These are phyloP conservation scores for Charaxes varanes DNA, from an alignment of 1,140 invertebrate genomes.

Conservation along the genomic window DNA sequence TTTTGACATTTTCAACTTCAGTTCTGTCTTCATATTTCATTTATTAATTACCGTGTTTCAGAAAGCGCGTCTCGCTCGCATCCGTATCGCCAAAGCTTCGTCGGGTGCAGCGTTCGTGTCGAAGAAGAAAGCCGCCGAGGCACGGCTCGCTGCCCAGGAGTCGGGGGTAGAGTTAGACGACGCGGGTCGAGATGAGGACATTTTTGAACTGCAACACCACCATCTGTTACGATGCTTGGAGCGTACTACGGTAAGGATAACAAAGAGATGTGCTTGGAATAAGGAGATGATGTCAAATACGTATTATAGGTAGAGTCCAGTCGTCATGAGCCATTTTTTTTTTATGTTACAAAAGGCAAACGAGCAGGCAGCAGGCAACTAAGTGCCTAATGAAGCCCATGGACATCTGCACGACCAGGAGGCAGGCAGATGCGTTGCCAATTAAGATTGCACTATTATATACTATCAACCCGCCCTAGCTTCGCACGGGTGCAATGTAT, in stretches of 20 bases:
- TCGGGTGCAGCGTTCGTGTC: constrained; percentile 98
- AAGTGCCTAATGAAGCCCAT: no score
- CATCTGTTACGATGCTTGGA: constrained; percentile 98
- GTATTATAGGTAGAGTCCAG: no score
- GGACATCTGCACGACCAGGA: no score
- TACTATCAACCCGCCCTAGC: no score
- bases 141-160: constrained; percentile 92
- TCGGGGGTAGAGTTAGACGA: constrained; percentile 92
- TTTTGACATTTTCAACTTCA: background rate
- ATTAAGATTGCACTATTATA: no score
- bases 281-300: no score
- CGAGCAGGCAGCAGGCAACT: no score
- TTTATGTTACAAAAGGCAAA: no score
- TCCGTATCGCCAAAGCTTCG: constrained; percentile 98
- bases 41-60: constrained; percentile 77
- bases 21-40: background rate
- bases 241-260: constrained; percentile 92
- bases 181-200: constrained; percentile 93
- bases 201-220: constrained; percentile 99
- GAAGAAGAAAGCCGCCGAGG: constrained; percentile 99
- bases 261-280: background rate
- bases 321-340: no score
- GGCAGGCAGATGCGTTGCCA: no score
- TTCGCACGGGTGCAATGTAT: no score
- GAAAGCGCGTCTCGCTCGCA: constrained; percentile 98